phyloP scores from a whole-genome alignment of 2,797 vertebrate genomes.

The Urophycis tenuis region DNA sequence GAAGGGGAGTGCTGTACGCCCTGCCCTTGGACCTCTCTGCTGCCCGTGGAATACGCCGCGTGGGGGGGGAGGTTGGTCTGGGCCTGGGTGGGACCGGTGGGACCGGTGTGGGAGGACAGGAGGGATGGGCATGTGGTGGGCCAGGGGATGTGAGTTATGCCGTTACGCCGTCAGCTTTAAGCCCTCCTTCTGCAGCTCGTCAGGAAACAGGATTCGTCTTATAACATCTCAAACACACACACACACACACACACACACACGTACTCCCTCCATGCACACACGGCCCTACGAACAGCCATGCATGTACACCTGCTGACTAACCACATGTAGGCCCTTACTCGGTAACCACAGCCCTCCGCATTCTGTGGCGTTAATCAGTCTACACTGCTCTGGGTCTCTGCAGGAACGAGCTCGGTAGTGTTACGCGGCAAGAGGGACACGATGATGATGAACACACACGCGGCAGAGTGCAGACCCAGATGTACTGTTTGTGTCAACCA shows the following conservation, averaged over 20 bases:
- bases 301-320: neutral
- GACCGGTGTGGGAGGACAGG: slow-evolving; percentile 11
- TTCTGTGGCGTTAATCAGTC: slow-evolving; percentile 36
- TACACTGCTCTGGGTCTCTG: slow-evolving; percentile 30
- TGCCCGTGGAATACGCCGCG: slow-evolving; percentile 55
- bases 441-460: slow-evolving; percentile 10
- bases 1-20: slow-evolving; percentile 44
- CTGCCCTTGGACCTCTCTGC: slow-evolving; percentile 59
- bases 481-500: slow-evolving; percentile 25
- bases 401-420: slow-evolving; percentile 30
- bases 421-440: slow-evolving; percentile 42
- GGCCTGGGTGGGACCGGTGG: slow-evolving; percentile 3
- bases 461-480: neutral
- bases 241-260: slow-evolving; percentile 8
- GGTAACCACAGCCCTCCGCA: neutral
- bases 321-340: neutral
- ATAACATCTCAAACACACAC: slow-evolving; percentile 25
- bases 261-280: neutral
- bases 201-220: slow-evolving; percentile 42
- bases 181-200: slow-evolving; percentile 23
- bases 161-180: slow-evolving; percentile 18
- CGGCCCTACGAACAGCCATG: neutral
- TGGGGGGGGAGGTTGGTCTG: slow-evolving; percentile 23
- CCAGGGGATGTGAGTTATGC: slow-evolving; percentile 7
- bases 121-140: slow-evolving; percentile 9